Evolutionary conservation across 2,113 vertebrate genomes (phyloP).

Genomic region (Cyphotilapia sp.): DNA sequence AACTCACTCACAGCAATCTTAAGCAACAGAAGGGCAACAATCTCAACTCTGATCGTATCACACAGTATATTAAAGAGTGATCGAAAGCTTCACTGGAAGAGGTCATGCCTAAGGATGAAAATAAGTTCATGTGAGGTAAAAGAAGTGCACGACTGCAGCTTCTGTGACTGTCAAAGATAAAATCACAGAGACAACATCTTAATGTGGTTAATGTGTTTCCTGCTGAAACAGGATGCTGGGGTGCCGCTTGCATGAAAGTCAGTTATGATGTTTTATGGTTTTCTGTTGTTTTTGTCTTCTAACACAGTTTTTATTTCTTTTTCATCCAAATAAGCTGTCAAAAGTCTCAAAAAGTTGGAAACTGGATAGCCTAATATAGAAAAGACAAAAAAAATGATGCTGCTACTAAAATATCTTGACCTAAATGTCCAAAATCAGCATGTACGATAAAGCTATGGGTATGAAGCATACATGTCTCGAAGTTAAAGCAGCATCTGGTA

Average conservation of each 20-base stretch:
- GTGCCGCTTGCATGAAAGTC: neutral
- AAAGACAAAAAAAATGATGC: neutral
- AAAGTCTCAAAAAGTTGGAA: neutral
- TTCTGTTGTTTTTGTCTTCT: neutral
- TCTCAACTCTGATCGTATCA: neutral
- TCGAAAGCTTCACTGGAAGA: neutral
- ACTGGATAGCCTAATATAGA: neutral
- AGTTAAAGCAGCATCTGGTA: neutral
- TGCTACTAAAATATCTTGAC: neutral
- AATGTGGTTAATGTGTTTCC: conserved; percentile 31
- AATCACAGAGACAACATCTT: neutral
- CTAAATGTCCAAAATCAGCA: neutral
- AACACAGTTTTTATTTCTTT: neutral
- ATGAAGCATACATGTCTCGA: neutral
- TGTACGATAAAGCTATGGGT: neutral
- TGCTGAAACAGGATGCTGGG: conserved; percentile 23
- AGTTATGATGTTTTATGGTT: neutral
- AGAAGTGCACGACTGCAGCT: neutral
- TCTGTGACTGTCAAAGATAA: neutral
- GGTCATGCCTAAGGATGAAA: neutral
- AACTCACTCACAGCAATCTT: neutral
- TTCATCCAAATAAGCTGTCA: neutral
- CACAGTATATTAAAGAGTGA: accelerated
- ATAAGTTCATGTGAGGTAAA: neutral
- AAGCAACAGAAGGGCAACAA: neutral